Evolutionary conservation across 2,113 vertebrate genomes (phyloP), one percentile per base, ranked within the genome.

Genomic region (Deroptyus accipitrinus): DNA sequence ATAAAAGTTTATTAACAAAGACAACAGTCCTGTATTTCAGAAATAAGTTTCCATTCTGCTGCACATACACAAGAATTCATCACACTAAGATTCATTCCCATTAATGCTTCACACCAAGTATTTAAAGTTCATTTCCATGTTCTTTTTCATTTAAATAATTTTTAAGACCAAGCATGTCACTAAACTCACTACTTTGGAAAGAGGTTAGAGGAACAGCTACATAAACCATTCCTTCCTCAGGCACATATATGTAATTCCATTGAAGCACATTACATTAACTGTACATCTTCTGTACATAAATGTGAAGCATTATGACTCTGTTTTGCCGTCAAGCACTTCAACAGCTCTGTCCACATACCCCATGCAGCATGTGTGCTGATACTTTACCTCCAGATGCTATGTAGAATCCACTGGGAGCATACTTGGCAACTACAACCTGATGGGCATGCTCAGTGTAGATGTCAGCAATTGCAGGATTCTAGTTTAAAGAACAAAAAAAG

Each of bases 391-490:
- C 99, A 27, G 99, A 99, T 33, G 99, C 99, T 54, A 99, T 98
- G 98, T 99, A 99, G 97, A 98, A 99, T 37, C 99, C 99, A 73
- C 99, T 99, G 91, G 99, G 99, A 6, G 99, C 96, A 31, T 99
- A 99, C 95, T 99, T 99, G 91, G 99, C 99, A 93, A 99, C 99
- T 49, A 97, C 98, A 44, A 99, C 99, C 74, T 97, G 98, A 91
- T 99, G 99, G 46, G 99, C 98, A 42, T 99, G 99, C 92, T 99
- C 99, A 2, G 99, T 99, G 97, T 99, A 99, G 97, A 99, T 98
- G 94, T 99, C 99, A 30, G 99, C 99, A 68, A 99, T 97, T 30
- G 98, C 98, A 7, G 99, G 99, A 92, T 99, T 99, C 99, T 99
- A 94, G 69, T 92, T n/a, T 42, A 96, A 85, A 88, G 51, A 86